A percentile compares a stretch with the other conserved stretches of the same genome.
These are phyloP conservation scores for Ptychobarbus kaznakovi DNA, from an alignment of 2,797 vertebrate genomes.

Conservation along the genomic window DNA sequence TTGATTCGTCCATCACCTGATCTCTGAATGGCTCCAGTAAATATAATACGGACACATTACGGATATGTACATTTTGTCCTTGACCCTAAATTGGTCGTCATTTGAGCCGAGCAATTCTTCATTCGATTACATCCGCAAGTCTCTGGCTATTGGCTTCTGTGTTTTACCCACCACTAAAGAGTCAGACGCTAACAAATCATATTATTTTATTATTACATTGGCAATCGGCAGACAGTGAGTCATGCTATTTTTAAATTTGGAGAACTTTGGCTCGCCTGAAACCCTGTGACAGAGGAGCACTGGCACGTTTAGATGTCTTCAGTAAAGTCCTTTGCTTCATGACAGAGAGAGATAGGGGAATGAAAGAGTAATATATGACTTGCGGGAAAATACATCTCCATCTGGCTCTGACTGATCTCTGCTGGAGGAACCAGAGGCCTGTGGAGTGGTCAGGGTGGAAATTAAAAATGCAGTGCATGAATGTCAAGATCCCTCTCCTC, in stretches of 20 bases:
- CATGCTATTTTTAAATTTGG: conserved; percentile 46
- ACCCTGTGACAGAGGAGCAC: not conserved
- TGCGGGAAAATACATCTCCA: conserved; percentile 45
- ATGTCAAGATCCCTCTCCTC: conserved; percentile 40
- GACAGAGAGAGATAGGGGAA: conserved; percentile 30
- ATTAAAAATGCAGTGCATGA: conserved; percentile 47
- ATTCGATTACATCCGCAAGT: conserved; percentile 55
- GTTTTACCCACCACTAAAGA: conserved; percentile 22
- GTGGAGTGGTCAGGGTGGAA: conserved; percentile 28
- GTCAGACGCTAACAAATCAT: conserved; percentile 40
- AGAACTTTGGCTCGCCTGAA: conserved; percentile 5
- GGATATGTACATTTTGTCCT: conserved; percentile 53
- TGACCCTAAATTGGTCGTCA: conserved; percentile 55
- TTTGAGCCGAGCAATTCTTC: conserved; percentile 52
- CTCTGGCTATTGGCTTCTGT: conserved; percentile 13
- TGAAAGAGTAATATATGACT: conserved; percentile 48
- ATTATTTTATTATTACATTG: conserved; percentile 36
- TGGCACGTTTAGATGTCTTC: conserved; percentile 33
- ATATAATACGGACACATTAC: conserved; percentile 44
- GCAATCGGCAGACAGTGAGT: conserved; percentile 43
- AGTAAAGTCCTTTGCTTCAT: conserved; percentile 32
- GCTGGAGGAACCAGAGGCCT: conserved; percentile 21
- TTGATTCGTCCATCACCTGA: conserved; percentile 40
- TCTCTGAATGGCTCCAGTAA: conserved; percentile 45
- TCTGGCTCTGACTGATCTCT: conserved; percentile 52